Conservation (phyloP, 2,888 invertebrate genomes). For the Agonopterix heracliana region DNA sequence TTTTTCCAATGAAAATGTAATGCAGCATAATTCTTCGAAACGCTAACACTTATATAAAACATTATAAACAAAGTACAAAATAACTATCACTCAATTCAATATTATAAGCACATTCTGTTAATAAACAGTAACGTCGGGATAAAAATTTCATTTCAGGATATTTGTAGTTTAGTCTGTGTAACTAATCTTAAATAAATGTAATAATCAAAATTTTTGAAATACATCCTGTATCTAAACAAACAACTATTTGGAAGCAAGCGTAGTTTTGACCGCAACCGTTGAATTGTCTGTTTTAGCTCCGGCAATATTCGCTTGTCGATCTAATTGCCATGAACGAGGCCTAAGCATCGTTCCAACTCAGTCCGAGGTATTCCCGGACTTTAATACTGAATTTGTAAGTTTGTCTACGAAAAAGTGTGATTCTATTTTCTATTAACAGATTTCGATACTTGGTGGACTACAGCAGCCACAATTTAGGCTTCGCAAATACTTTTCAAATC, state of each 20-base stretch:
- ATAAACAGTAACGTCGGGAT: too few species aligned
- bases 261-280: slow-evolving; percentile 37
- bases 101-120: too few species aligned
- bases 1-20: too few species aligned
- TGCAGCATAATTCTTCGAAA: too few species aligned
- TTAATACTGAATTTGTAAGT: slow-evolving; percentile 54
- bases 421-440: slow-evolving; percentile 46
- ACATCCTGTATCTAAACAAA: not conserved
- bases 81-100: too few species aligned
- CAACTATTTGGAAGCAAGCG: not conserved
- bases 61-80: too few species aligned
- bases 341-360: slow-evolving; percentile 40
- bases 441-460: slow-evolving; percentile 26
- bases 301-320: slow-evolving; percentile 70
- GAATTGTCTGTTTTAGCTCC: slow-evolving; percentile 69
- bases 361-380: slow-evolving; percentile 39
- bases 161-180: too few species aligned
- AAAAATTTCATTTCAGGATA: too few species aligned
- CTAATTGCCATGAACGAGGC: slow-evolving; percentile 63
- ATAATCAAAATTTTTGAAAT: not conserved
- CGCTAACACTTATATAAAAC: too few species aligned
- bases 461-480: slow-evolving; percentile 20
- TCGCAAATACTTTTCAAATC: slow-evolving; percentile 19
- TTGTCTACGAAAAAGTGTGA: slow-evolving; percentile 38
- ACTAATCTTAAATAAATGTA: too few species aligned